Evolutionary conservation across 2,797 vertebrate genomes (phyloP), one percentile per base, ranked within the genome.

Genomic region (Liasis olivaceus): DNA sequence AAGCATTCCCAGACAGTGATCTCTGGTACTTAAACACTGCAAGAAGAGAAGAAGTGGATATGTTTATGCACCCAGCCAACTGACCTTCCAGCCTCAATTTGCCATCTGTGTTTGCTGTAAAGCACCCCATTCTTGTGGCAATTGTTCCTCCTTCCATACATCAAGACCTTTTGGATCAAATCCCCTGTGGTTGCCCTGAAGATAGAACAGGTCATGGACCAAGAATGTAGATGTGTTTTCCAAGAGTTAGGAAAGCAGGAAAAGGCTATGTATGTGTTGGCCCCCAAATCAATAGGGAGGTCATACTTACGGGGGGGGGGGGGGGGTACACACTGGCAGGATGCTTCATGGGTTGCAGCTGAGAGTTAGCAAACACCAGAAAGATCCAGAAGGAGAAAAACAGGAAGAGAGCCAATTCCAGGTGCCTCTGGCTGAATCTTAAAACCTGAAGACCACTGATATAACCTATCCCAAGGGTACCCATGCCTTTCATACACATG

Each of bases 1-100:
- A 63, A 89, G 91, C 77, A 92, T 92, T 89, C 60, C 88, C 91
- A 92, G 62, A 89, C 88, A 69, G 54, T 92, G 88, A 89, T 84
- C 81, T 92, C 81, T 89, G 81, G 26, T 36, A 59, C 54, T 89
- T 59, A 59, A 89, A 72, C 54, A 69, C 6, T 26, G 5, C 9
- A 54, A 54, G 17, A 4, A 31, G 4, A 14, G 12, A 31, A 59
- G 54, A 1, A 6, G 60, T 31, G 6, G 66, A 31, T 36, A 58
- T 15, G 42, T 60, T 63, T 63, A 42, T 64, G 5, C 11, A 77
- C 42, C 81, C 54, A 89, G 56, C 51, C 59, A 69, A 24, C 58
- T 56, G 8, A 6, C 22, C 42, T 26, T 89, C 11, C 66, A n/a
- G 14, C 47, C 24, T 36, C 22, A 54, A 51, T 13, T 63, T 77